Percentiles rank a stretch among this genome's conserved stretches.
Evolutionary conservation across 2,888 invertebrate genomes (phyloP).

Genomic region (Epistrophella euchroma): DNA sequence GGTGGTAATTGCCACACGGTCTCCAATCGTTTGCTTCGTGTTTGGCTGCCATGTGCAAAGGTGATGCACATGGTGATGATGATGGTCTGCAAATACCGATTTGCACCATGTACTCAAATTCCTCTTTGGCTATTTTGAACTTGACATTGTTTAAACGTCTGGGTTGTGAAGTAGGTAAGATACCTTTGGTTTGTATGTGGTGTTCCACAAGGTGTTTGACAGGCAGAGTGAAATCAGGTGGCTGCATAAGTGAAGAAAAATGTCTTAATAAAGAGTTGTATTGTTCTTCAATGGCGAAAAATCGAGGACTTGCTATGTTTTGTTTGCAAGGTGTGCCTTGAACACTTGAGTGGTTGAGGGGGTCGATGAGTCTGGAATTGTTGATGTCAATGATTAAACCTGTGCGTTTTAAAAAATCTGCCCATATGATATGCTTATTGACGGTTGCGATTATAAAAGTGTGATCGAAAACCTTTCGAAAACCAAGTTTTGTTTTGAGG

Average conservation of each 20-base stretch:
- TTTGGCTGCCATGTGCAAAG: not conserved
- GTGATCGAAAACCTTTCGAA: too few species aligned
- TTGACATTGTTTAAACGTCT: too few species aligned
- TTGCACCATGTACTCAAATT: too few species aligned
- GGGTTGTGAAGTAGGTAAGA: not conserved
- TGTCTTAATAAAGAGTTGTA: too few species aligned
- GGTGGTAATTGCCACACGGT: not conserved
- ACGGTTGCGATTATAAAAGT: too few species aligned
- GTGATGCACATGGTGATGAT: conserved; percentile 17
- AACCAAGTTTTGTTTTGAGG: too few species aligned
- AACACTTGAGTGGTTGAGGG: conserved; percentile 15
- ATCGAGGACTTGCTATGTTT: not conserved
- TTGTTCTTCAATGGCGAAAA: not conserved
- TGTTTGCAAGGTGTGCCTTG: not conserved
- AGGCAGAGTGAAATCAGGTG: too few species aligned
- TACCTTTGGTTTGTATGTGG: not conserved
- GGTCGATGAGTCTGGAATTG: not conserved
- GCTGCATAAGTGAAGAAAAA: too few species aligned
- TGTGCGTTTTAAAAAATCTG: not conserved
- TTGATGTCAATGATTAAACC: not conserved
- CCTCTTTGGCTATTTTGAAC: too few species aligned
- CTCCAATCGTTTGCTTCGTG: conserved; percentile 3
- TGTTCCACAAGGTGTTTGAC: too few species aligned
- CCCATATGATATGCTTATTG: too few species aligned
- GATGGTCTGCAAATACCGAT: not conserved